Percentiles rank a stretch among this genome's conserved stretches.
Conservation (phyloP, 2,797 vertebrate species). For the Steatocranus sp. region DNA sequence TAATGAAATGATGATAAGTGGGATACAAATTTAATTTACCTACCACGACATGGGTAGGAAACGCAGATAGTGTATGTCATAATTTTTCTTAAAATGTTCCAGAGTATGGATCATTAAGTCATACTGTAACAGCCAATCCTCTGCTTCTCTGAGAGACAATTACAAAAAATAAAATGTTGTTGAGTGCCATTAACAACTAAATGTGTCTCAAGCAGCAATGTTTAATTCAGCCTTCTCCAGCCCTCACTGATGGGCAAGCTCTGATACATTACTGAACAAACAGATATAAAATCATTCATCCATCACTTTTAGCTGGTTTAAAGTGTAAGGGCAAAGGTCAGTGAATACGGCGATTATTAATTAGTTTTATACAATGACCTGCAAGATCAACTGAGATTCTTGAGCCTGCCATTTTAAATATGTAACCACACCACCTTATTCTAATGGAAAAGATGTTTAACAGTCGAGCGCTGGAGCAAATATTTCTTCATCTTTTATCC, state of each 20-base stretch:
- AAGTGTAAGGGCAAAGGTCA: not conserved
- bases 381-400: not conserved
- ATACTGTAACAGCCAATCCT: not conserved
- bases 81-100: not conserved
- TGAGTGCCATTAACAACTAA: constrained; percentile 29
- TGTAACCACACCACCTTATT: not conserved
- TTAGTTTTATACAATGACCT: not conserved
- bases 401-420: not conserved
- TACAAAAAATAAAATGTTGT: not conserved
- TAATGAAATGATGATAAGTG: not conserved
- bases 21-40: not conserved
- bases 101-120: not conserved
- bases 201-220: constrained; percentile 23
- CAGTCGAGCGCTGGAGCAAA: not conserved
- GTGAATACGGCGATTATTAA: not conserved
- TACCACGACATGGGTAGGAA: not conserved
- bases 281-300: not conserved
- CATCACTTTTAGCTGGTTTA: not conserved
- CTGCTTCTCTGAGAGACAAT: not conserved
- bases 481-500: not conserved
- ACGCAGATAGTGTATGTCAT: not conserved
- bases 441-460: not conserved
- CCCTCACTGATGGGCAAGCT: not conserved
- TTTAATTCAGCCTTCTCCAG: not conserved
- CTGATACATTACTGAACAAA: not conserved